Evolutionary conservation across 2,888 invertebrate genomes (phyloP).

Genomic region (Zygothrica quintamaculata): DNA sequence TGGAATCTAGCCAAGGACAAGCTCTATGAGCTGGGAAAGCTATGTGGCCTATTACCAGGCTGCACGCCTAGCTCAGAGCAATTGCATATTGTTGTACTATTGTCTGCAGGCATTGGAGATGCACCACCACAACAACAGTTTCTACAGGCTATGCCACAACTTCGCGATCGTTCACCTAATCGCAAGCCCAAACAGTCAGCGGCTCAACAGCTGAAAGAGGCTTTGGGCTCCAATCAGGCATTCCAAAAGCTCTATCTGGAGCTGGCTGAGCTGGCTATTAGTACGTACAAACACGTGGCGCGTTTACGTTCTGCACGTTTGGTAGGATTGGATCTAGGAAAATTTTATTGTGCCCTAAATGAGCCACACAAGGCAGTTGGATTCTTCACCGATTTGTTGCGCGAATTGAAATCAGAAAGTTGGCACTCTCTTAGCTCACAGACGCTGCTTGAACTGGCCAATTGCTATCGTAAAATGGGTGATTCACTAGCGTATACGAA

Average conservation of each 20-base stretch:
- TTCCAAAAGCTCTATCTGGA: slow-evolving; percentile 97
- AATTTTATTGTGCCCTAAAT: slow-evolving; percentile 94
- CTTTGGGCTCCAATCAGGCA: slow-evolving; percentile 93
- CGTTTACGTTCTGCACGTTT: slow-evolving; percentile 92
- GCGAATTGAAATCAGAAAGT: slow-evolving; percentile 94
- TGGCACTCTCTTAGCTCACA: slow-evolving; percentile 94
- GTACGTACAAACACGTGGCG: slow-evolving; percentile 97
- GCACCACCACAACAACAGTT: slow-evolving; percentile 85
- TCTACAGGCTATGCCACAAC: slow-evolving; percentile 81
- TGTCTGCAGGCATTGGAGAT: slow-evolving; percentile 96
- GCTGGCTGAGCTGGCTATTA: slow-evolving; percentile 96
- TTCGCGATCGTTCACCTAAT: slow-evolving; percentile 85
- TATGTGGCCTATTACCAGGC: slow-evolving; percentile 96
- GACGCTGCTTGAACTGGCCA: slow-evolving; percentile 92
- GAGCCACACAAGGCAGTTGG: slow-evolving; percentile 95
- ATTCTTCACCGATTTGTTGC: slow-evolving; percentile 93
- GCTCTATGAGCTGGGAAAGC: slow-evolving; percentile 90
- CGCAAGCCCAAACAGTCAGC: slow-evolving; percentile 85
- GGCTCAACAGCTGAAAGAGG: slow-evolving; percentile 94
- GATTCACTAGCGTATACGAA: slow-evolving; percentile 90
- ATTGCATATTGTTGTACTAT: slow-evolving; percentile 94
- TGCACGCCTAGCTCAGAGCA: slow-evolving; percentile 93
- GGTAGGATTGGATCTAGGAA: slow-evolving; percentile 94
- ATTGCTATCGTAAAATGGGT: slow-evolving; percentile 92
- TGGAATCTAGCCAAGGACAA: slow-evolving; percentile 96